Percentiles rank a stretch among this genome's conserved stretches.
Evolutionary conservation across 1,140 invertebrate species (phyloP).

Genomic region (Asbolus verrucosus): DNA sequence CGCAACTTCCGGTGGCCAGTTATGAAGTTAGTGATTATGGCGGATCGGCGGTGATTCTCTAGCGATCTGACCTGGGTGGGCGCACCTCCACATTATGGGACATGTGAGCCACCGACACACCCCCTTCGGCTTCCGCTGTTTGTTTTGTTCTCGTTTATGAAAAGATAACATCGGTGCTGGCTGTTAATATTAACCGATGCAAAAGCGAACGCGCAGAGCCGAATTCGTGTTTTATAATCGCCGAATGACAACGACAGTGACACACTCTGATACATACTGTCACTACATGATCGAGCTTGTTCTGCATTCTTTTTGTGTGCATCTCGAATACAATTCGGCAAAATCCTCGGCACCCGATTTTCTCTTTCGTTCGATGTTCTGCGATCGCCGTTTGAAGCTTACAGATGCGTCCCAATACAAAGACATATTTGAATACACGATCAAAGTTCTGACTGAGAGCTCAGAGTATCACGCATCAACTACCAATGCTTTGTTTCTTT

Average conservation of each 20-base stretch:
- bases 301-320: constrained; percentile 10
- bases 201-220: constrained; percentile 22
- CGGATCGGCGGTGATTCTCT: constrained; percentile 8
- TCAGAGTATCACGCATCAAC: constrained; percentile 51
- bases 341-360: constrained; percentile 39
- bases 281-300: constrained; percentile 16
- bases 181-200: constrained; percentile 41
- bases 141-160: constrained; percentile 45
- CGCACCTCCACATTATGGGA: constrained; percentile 40
- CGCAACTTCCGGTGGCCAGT: constrained; percentile 25
- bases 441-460: constrained; percentile 50
- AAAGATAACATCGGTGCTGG: constrained; percentile 39
- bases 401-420: constrained; percentile 52
- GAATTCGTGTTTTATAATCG: constrained; percentile 41
- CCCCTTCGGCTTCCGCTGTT: constrained; percentile 31
- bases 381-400: constrained; percentile 49
- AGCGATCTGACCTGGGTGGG: constrained; percentile 3
- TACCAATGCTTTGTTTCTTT: constrained; percentile 57
- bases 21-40: constrained; percentile 21
- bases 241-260: constrained; percentile 37
- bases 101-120: constrained; percentile 31
- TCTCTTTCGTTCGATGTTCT: constrained; percentile 37
- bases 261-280: constrained; percentile 7
- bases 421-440: constrained; percentile 57
- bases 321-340: constrained; percentile 27